These are phyloP conservation scores for Rhynchomys soricoides DNA, from an alignment of 2,113 vertebrate species.

Conservation along the genomic window DNA sequence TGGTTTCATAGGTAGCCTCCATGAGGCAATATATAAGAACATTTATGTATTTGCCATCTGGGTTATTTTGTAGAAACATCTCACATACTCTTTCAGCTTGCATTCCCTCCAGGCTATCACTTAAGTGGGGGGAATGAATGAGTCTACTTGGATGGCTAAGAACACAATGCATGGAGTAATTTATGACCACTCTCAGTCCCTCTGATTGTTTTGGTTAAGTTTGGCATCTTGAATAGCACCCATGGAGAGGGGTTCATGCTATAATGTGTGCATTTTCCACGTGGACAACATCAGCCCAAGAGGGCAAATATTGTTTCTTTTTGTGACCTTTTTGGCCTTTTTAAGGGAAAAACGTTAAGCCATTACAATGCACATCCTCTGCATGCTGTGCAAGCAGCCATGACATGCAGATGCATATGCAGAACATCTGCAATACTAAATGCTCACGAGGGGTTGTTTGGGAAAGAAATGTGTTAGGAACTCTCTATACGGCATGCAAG, in stretches of 20 bases:
- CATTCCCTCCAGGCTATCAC: background rate
- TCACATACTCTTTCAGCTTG: background rate
- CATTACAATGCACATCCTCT: background rate
- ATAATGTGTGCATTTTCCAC: background rate
- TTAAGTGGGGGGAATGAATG: background rate
- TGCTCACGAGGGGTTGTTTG: background rate
- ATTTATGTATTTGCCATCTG: background rate
- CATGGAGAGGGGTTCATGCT: background rate
- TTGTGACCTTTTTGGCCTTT: too few relatives aligned
- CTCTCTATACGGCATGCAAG: rapidly evolving
- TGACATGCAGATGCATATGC: background rate
- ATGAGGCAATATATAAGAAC: background rate
- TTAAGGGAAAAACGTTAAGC: background rate
- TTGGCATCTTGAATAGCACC: background rate
- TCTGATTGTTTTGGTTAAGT: conserved; percentile 1
- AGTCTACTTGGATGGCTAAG: conserved; percentile 44
- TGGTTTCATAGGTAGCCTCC: conserved; percentile 18
- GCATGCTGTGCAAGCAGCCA: background rate
- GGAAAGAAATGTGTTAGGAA: background rate
- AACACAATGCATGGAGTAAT: background rate
- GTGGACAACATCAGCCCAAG: background rate
- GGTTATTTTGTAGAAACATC: background rate
- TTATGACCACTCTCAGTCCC: background rate
- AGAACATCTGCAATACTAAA: background rate
- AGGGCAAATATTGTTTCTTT: conserved; percentile 35